phyloP scores from a whole-genome alignment of 2,113 vertebrate genomes.

The Panthera leo region DNA sequence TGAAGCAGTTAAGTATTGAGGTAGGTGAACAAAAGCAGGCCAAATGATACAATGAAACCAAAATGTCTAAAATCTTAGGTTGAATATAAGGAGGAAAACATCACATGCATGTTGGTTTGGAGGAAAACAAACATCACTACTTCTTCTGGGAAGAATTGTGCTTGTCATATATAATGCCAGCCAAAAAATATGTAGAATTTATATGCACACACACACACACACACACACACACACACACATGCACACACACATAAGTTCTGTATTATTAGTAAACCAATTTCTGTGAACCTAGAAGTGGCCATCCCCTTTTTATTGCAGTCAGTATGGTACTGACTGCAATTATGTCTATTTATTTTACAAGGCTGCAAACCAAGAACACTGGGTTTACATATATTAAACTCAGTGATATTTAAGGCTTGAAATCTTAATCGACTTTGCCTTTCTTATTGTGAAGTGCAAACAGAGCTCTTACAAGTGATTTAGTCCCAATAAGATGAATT shows the following conservation, averaged over 20 bases:
- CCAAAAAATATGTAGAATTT: not conserved
- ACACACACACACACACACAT: too few relatives aligned
- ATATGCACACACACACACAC: not conserved
- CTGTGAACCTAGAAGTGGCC: not conserved
- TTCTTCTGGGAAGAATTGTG: not conserved
- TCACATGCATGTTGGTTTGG: not conserved
- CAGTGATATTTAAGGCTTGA: slow-evolving; percentile 39
- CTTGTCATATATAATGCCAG: not conserved
- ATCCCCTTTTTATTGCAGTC: not conserved
- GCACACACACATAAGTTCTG: not conserved
- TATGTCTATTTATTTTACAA: not conserved
- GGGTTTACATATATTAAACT: slow-evolving; percentile 5
- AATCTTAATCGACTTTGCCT: not conserved
- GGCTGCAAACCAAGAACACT: not conserved
- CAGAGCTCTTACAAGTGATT: not conserved
- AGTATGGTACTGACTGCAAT: not conserved
- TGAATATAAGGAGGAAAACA: not conserved
- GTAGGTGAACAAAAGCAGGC: not conserved
- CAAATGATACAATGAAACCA: not conserved
- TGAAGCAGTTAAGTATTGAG: not conserved
- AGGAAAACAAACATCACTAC: not conserved
- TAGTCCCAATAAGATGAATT: slow-evolving; percentile 3
- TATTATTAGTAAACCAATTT: not conserved
- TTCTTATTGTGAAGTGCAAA: slow-evolving; percentile 11
- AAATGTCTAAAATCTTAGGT: not conserved